Evolutionary conservation across 64 coral and sea anemone species (phyloP), one percentile per base, ranked within the genome.

Genomic region (Pocillopora verrucosa): DNA sequence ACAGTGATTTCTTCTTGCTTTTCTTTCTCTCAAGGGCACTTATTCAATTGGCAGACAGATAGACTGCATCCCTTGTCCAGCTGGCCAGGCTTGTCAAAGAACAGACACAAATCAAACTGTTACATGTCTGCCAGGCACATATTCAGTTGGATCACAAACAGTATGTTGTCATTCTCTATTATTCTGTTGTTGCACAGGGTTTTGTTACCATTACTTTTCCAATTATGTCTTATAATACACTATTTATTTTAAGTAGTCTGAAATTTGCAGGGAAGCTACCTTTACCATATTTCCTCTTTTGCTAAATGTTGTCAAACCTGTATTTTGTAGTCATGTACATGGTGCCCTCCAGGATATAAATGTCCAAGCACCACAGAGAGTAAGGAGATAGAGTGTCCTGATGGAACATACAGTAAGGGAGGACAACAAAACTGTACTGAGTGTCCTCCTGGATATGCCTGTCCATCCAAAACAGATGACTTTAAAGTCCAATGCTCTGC

Each of bases 361-460:
- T 98, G 96, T 56, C 96, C 96, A 11, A 90, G 88, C 35, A 95
- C 96, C 0, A 84, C 83, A 41, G 20, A 83, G 1, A 86, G 72
- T n/a, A 34, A 16, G 22, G 92, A 92, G 83, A 78, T 16, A 24
- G 63, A 60, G n/a, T 98, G 96, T 84, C 13, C 61, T 75, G 96
- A 88, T 88, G 96, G 96, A 19, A 95, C 87, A 34, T 98, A 84
- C 76, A 98, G 96, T 60, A 83, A 91, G 36, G 96, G 96, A 15
- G 86, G 86, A 65, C 93, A 95, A 58, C 85, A 74, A 57, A 91
- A 87, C 61, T 98, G 96, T 76, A 98, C 96, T 16, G 69, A 87
- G 26, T 98, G 96, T 62, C 96, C 93, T 7, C 90, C 96, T 34
- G 96, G 96, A 11, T 98, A 90, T 64, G 90, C 93, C 36, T 98